Conservation (phyloP, 2,113 vertebrate species). For the Dromaius novaehollandiae region DNA sequence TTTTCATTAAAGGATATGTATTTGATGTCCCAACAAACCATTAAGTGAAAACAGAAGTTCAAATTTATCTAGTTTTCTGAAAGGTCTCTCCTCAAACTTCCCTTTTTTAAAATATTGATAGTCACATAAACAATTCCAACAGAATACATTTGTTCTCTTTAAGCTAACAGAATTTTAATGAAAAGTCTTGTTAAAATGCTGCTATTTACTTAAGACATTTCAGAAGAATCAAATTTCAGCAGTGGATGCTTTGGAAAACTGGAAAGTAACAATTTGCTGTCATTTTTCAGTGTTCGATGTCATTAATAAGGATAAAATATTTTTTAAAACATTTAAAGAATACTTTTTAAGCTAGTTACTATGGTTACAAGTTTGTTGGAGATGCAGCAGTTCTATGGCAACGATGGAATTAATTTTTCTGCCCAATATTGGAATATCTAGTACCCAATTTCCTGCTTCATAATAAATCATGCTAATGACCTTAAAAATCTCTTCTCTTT, state of each 20-base stretch:
- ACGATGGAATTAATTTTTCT: conserved; percentile 68
- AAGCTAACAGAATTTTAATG: neutral
- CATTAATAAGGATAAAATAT: conserved; percentile 9
- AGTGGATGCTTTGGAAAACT: conserved; percentile 46
- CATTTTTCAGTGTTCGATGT: neutral
- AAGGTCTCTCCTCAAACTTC: neutral
- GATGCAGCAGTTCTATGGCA: conserved; percentile 50
- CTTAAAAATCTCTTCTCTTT: neutral
- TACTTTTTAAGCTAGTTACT: conserved; percentile 68
- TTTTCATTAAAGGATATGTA: conserved; percentile 35
- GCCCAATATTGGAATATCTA: conserved; percentile 72
- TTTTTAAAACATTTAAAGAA: conserved; percentile 51
- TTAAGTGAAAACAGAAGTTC: conserved; percentile 3
- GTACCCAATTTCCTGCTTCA: conserved; percentile 73
- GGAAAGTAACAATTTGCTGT: conserved; percentile 28
- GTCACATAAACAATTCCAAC: neutral
- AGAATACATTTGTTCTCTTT: neutral
- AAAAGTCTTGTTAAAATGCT: conserved; percentile 22
- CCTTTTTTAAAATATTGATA: neutral
- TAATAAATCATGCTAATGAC: conserved; percentile 73
- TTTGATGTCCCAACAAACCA: conserved; percentile 29
- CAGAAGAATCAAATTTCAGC: conserved; percentile 1
- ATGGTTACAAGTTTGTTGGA: conserved; percentile 66
- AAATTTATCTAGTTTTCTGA: neutral
- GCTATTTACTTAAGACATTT: conserved; percentile 53